Conservation (phyloP, 2,113 vertebrate species). For the human (Homo sapiens) region DNA sequence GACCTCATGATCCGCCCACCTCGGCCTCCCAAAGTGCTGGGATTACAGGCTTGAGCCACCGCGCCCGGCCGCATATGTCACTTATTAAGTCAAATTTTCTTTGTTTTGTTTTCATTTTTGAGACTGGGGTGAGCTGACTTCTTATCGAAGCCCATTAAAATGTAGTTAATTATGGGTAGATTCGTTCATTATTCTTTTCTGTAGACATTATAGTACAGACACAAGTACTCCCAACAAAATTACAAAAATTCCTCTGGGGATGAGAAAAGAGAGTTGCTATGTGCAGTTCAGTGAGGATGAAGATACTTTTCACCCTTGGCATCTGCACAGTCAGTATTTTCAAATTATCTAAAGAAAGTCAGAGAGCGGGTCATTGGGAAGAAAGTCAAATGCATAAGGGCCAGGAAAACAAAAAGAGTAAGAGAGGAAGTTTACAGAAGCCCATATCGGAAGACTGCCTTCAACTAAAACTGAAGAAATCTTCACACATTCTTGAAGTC, state of each 20-base stretch:
- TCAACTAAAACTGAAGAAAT: neutral
- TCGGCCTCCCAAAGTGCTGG: too few species aligned
- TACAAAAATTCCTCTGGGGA: neutral
- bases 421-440: neutral
- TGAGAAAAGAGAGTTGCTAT: neutral
- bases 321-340: constrained; percentile 33
- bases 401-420: neutral
- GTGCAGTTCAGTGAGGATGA: neutral
- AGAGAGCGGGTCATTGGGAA: constrained; percentile 1
- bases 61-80: neutral
- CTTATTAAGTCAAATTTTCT: neutral
- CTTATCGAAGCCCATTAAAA: constrained; percentile 40
- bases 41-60: too few species aligned
- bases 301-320: neutral
- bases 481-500: neutral
- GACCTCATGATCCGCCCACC: too few species aligned
- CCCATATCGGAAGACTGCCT: neutral
- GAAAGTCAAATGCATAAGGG: constrained; percentile 19
- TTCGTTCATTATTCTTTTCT: constrained; percentile 5
- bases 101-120: neutral
- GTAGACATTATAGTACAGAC: neutral
- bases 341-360: constrained; percentile 46
- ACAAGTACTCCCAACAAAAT: neutral
- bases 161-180: neutral
- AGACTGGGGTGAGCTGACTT: neutral